Evolutionary conservation across 2,888 invertebrate species (phyloP).

Genomic region (Ametastegia equiseti): DNA sequence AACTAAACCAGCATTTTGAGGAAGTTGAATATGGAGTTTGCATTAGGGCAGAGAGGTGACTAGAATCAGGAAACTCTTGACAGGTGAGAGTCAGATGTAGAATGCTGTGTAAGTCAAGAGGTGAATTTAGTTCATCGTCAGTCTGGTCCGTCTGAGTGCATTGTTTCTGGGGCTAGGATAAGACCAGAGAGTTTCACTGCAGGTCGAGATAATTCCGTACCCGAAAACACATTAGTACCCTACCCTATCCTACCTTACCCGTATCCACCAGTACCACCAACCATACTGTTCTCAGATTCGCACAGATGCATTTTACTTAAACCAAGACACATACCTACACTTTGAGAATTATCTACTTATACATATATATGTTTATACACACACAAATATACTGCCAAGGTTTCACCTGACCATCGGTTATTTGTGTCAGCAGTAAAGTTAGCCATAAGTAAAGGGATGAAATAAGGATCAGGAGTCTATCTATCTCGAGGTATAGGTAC

Average conservation of each 20-base stretch:
- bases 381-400: no score
- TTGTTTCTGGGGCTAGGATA: conserved; percentile 8
- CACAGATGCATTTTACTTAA: background rate
- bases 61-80: conserved; percentile 31
- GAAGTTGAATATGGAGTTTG: background rate
- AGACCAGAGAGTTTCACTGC: background rate
- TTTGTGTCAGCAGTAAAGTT: background rate
- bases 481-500: background rate
- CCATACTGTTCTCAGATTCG: background rate
- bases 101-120: conserved; percentile 31
- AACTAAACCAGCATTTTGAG: background rate
- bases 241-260: background rate
- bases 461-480: background rate
- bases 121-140: background rate
- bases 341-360: background rate
- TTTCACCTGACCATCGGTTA: background rate
- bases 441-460: background rate
- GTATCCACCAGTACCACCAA: background rate
- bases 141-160: conserved; percentile 35
- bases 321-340: background rate
- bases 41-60: background rate
- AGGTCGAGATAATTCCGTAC: conserved; percentile 2
- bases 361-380: no score
- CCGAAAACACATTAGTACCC: conserved; percentile 28
- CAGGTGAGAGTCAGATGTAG: conserved; percentile 20